Percentiles rank a stretch among this genome's conserved stretches.
Evolutionary conservation across 2,113 vertebrate genomes (phyloP).

Genomic region (Periophthalmodon schlosseri): DNA sequence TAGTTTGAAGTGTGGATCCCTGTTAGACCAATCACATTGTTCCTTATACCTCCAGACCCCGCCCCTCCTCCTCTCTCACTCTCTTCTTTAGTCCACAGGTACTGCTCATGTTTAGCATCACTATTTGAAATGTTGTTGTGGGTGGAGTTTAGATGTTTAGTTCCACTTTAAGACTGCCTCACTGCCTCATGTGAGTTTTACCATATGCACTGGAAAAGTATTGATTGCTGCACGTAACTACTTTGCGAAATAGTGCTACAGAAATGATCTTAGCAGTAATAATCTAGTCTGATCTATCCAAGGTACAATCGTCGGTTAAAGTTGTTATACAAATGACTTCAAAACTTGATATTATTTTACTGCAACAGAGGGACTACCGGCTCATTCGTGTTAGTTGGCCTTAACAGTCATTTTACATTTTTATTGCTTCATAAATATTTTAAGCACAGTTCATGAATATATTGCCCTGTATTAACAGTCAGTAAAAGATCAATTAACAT

Average conservation of each 20-base stretch:
- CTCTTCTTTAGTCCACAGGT: too few relatives aligned
- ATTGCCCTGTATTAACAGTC: conserved; percentile 67
- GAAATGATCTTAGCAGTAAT: neutral
- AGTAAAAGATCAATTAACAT: conserved; percentile 78
- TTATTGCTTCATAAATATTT: conserved; percentile 75
- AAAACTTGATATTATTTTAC: conserved; percentile 18
- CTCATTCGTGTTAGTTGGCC: conserved; percentile 8
- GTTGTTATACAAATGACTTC: conserved; percentile 1
- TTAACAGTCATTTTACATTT: conserved; percentile 66
- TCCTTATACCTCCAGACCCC: too few relatives aligned
- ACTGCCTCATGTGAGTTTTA: too few relatives aligned
- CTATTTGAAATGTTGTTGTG: too few relatives aligned
- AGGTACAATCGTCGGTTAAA: neutral
- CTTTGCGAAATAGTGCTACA: neutral
- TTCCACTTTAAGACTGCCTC: too few relatives aligned
- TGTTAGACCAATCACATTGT: too few relatives aligned
- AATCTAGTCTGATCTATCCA: neutral
- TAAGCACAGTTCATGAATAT: conserved; percentile 67
- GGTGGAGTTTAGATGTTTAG: too few relatives aligned
- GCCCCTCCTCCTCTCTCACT: too few relatives aligned
- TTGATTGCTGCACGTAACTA: neutral
- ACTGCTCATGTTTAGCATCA: too few relatives aligned
- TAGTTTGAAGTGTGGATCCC: too few relatives aligned
- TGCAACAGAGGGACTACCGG: conserved; percentile 11
- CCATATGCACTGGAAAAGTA: too few relatives aligned